Evolutionary conservation across 2,888 invertebrate genomes (phyloP).

Genomic region (Gymnosoma rotundatum): DNA sequence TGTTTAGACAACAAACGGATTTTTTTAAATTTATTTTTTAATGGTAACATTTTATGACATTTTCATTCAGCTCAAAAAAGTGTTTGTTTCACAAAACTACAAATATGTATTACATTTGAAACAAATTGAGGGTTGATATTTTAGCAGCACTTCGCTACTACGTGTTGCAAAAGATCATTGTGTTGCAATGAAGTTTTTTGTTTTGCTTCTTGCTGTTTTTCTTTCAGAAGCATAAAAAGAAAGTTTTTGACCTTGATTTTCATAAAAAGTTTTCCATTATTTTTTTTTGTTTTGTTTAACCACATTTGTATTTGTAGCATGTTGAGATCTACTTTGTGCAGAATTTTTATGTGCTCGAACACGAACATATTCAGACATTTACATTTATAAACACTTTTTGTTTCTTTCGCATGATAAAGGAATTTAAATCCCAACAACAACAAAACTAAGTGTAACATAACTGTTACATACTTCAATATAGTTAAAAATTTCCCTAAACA

Average conservation of each 20-base stretch:
- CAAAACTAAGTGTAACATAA: slow-evolving; percentile 45
- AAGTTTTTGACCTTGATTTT: slow-evolving; percentile 70
- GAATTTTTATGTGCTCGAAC: slow-evolving; percentile 43
- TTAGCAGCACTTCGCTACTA: neutral
- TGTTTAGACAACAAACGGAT: slow-evolving; percentile 37
- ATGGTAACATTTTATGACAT: slow-evolving; percentile 26
- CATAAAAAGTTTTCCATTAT: slow-evolving; percentile 43
- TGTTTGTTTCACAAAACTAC: slow-evolving; percentile 23
- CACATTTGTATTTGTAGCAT: slow-evolving; percentile 56
- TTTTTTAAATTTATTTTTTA: slow-evolving; percentile 27
- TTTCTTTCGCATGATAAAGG: slow-evolving; percentile 46
- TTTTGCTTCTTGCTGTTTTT: slow-evolving; percentile 5
- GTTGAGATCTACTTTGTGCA: slow-evolving; percentile 50
- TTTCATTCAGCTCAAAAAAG: neutral
- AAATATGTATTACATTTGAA: slow-evolving; percentile 7
- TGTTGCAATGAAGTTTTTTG: slow-evolving; percentile 48
- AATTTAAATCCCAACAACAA: slow-evolving; percentile 44
- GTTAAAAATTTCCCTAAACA: neutral
- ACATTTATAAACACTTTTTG: slow-evolving; percentile 24
- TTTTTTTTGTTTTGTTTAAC: slow-evolving; percentile 28
- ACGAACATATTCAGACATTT: slow-evolving; percentile 16
- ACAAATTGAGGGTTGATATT: slow-evolving; percentile 21
- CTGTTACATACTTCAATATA: slow-evolving; percentile 54
- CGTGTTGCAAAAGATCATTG: slow-evolving; percentile 35
- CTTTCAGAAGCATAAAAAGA: slow-evolving; percentile 50